These are phyloP conservation scores for Leuciscus idus DNA, from an alignment of 2,113 vertebrate species.

Conservation along the genomic window DNA sequence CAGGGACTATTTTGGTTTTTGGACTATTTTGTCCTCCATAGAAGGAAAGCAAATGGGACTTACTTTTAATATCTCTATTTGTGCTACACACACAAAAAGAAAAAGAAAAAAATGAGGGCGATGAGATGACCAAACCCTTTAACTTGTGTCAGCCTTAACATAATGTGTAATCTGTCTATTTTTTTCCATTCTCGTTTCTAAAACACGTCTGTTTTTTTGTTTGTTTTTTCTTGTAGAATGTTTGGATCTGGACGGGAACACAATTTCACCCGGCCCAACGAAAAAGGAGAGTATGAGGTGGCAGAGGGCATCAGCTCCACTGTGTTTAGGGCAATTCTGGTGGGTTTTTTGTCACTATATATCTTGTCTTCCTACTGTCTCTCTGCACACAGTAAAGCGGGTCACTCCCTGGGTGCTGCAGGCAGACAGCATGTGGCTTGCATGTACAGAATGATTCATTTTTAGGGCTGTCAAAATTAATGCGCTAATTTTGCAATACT, in stretches of 20 bases:
- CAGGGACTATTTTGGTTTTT: no score
- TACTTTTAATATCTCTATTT: no score
- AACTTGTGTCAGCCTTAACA: not conserved
- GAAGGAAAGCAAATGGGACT: no score
- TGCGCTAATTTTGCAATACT: no score
- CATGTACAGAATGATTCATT: not conserved
- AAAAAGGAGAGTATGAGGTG: constrained; percentile 97
- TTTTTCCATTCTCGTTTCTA: not conserved
- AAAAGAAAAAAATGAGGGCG: not conserved
- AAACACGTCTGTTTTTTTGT: not conserved
- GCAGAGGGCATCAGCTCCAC: constrained; percentile 98
- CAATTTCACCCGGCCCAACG: constrained; percentile 97
- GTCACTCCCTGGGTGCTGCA: not conserved
- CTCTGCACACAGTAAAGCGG: no score
- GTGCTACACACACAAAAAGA: not conserved
- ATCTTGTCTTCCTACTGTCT: not conserved
- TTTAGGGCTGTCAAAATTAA: no score
- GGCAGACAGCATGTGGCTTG: not conserved
- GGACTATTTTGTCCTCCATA: no score
- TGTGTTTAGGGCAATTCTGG: constrained; percentile 97
- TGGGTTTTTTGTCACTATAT: constrained; percentile 67
- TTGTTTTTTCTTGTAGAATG: constrained; percentile 80
- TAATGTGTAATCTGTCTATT: not conserved
- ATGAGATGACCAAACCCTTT: not conserved
- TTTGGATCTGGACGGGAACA: constrained; percentile 98